These are phyloP conservation scores for Drosophila sp. DNA, from an alignment of 1,140 invertebrate species.

Conservation along the genomic window DNA sequence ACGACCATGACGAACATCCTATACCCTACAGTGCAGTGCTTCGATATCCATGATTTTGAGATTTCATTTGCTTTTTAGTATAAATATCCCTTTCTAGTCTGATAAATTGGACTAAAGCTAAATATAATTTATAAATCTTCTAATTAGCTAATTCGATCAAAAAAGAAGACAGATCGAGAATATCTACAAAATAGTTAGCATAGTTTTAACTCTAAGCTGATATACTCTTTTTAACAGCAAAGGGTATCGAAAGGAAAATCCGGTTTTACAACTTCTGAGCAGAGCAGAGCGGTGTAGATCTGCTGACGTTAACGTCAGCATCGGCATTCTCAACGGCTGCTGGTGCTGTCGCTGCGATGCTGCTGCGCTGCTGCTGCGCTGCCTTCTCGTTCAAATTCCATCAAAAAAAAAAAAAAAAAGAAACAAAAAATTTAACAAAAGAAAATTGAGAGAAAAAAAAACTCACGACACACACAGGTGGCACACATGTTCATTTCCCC, in stretches of 20 bases:
- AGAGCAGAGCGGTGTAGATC: conserved; percentile 16
- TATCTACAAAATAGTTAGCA: no score
- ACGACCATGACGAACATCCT: no score
- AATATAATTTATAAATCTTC: no score
- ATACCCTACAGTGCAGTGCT: no score
- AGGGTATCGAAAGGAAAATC: conserved; percentile 73
- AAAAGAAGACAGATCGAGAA: no score
- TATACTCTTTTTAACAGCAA: no score
- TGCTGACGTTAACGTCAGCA: conserved; percentile 14
- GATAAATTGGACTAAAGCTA: no score
- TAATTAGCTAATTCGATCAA: no score
- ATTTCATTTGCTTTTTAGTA: no score
- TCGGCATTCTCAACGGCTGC: conserved; percentile 22
- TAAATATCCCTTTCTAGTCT: no score
- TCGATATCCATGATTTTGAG: no score
- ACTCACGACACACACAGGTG: neutral
- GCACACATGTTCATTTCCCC: conserved; percentile 1
- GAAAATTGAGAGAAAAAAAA: conserved; percentile 17
- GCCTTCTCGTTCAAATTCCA: conserved; percentile 33
- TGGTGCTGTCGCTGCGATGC: conserved; percentile 17
- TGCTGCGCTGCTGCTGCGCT: conserved; percentile 21
- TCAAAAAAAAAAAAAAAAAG: conserved; percentile 1
- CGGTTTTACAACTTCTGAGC: conserved; percentile 77
- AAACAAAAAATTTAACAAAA: conserved; percentile 22
- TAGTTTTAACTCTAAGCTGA: no score